These are phyloP conservation scores for Acrossocheilus wenchowensis DNA, from an alignment of 2,797 vertebrate genomes.

Conservation along the genomic window DNA sequence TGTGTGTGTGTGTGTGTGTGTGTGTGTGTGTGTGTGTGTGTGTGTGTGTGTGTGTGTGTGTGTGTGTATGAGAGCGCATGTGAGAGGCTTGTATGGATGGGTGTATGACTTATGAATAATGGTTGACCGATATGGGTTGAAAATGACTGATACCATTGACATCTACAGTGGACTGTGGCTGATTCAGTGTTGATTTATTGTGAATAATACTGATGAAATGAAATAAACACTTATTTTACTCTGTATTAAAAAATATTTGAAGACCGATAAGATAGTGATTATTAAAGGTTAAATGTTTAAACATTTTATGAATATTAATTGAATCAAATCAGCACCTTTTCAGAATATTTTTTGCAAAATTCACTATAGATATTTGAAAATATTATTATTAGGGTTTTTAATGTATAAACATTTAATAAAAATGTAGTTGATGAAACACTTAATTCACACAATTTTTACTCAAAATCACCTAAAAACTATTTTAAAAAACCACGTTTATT, in stretches of 20 bases:
- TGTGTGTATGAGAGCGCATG: constrained; percentile 1
- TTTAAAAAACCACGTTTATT: background rate
- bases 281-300: background rate
- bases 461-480: background rate
- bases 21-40: constrained; percentile 9
- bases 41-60: background rate
- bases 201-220: background rate
- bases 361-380: background rate
- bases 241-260: background rate
- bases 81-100: constrained; percentile 16
- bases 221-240: background rate
- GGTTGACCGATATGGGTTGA: background rate
- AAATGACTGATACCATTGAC: constrained; percentile 15
- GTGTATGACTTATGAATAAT: constrained; percentile 19
- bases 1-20: background rate
- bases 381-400: background rate
- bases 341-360: background rate
- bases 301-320: background rate
- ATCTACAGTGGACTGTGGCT: constrained; percentile 6
- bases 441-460: background rate
- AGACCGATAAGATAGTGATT: background rate
- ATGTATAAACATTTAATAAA: background rate
- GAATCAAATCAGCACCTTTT: background rate
- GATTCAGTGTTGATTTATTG: background rate
- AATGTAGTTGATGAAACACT: background rate